phyloP scores from a whole-genome alignment of 2,888 invertebrate genomes.

The Drosophila bunnanda region DNA sequence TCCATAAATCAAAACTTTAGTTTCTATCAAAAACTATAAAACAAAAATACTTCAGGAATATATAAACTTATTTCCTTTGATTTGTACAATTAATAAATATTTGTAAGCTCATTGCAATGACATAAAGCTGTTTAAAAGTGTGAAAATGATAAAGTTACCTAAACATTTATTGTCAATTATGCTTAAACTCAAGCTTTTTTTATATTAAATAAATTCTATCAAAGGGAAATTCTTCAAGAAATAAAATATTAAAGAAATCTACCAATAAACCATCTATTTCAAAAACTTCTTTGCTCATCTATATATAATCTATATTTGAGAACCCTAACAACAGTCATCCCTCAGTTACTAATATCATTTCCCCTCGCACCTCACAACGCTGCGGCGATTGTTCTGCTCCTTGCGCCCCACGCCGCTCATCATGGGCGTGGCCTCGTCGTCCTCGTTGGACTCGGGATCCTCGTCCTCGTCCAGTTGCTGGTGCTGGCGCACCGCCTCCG shows the following conservation, averaged over 20 bases:
- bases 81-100: background rate
- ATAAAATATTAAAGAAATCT: too few species aligned
- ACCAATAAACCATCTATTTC: too few species aligned
- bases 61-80: background rate
- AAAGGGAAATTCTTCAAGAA: too few species aligned
- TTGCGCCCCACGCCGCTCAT: slow-evolving; percentile 74
- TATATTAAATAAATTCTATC: too few species aligned
- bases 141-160: background rate
- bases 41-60: background rate
- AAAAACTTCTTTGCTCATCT: too few species aligned
- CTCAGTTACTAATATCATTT: too few species aligned
- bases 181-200: too few species aligned
- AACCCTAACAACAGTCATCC: too few species aligned
- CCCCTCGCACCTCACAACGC: slow-evolving; percentile 82
- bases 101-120: background rate
- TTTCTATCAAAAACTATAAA: background rate
- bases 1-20: background rate
- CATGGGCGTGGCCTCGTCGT: slow-evolving; percentile 60
- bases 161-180: too few species aligned
- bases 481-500: slow-evolving; percentile 24
- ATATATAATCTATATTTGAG: too few species aligned
- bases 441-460: slow-evolving; percentile 51
- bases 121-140: background rate
- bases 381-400: slow-evolving; percentile 84
- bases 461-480: slow-evolving; percentile 22